These are phyloP conservation scores for Tetramorium parvispinum DNA, from an alignment of 1,140 invertebrate genomes.

Conservation along the genomic window DNA sequence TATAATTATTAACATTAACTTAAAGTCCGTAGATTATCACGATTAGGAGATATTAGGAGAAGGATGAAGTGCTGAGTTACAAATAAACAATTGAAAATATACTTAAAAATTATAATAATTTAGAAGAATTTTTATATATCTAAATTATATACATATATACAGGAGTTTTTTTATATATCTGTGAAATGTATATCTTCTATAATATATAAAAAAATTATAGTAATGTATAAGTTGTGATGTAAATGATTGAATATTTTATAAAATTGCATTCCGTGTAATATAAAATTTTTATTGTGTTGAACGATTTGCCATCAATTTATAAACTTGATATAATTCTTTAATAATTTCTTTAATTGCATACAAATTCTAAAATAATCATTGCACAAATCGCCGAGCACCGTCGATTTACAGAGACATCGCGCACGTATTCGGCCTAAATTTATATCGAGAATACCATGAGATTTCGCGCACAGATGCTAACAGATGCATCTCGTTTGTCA, in stretches of 20 bases:
- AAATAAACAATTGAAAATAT: not conserved
- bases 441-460: slow-evolving; percentile 14
- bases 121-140: not conserved
- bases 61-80: not conserved
- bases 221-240: not conserved
- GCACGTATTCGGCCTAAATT: slow-evolving; percentile 33
- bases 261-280: not conserved
- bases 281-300: not conserved
- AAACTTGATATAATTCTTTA: not conserved
- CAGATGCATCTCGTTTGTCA: slow-evolving; percentile 47
- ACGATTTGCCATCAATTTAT: not conserved
- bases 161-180: not conserved
- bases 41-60: not conserved
- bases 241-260: not conserved
- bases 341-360: not conserved
- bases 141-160: no score
- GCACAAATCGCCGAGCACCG: not conserved
- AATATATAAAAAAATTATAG: not conserved
- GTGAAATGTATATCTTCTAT: not conserved
- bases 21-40: not conserved
- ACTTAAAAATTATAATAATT: not conserved
- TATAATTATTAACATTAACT: not conserved
- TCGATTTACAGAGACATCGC: not conserved
- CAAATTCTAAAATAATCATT: not conserved
- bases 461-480: slow-evolving; percentile 11